Evolutionary conservation across 2,888 invertebrate species (phyloP).

Genomic region (Eupeodes latifasciatus): DNA sequence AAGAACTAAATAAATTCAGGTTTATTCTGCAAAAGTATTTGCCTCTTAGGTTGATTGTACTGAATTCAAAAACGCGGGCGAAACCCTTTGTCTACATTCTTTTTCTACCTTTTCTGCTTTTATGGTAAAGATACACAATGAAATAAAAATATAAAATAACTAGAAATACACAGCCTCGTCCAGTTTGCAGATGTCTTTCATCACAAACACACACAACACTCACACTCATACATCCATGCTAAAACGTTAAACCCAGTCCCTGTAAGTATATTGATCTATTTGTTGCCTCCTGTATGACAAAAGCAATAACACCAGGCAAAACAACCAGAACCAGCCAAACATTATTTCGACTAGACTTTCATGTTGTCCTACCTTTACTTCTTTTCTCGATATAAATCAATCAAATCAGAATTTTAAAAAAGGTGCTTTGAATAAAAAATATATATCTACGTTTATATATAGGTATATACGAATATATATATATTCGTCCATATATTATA

Average conservation of each 20-base stretch:
- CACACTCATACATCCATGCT: neutral
- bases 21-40: constrained; percentile 27
- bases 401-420: constrained; percentile 12
- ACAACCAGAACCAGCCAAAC: constrained; percentile 29
- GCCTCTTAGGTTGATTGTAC: constrained; percentile 21
- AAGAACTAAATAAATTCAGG: constrained; percentile 6
- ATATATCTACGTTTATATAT: neutral
- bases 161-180: constrained; percentile 19
- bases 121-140: constrained; percentile 34
- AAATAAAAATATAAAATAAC: constrained; percentile 11
- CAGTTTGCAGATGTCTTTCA: constrained; percentile 34
- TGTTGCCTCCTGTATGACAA: constrained; percentile 38
- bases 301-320: constrained; percentile 15
- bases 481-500: no score
- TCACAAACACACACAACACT: neutral
- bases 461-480: neutral
- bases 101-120: constrained; percentile 30
- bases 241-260: neutral
- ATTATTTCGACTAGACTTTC: constrained; percentile 32
- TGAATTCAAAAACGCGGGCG: constrained; percentile 36
- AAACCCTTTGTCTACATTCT: constrained; percentile 48
- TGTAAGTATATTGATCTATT: constrained; percentile 39
- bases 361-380: neutral
- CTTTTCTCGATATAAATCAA: constrained; percentile 18
- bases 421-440: neutral